phyloP scores from a whole-genome alignment of 2,113 vertebrate species.

The Pelmatolapia mariae region DNA sequence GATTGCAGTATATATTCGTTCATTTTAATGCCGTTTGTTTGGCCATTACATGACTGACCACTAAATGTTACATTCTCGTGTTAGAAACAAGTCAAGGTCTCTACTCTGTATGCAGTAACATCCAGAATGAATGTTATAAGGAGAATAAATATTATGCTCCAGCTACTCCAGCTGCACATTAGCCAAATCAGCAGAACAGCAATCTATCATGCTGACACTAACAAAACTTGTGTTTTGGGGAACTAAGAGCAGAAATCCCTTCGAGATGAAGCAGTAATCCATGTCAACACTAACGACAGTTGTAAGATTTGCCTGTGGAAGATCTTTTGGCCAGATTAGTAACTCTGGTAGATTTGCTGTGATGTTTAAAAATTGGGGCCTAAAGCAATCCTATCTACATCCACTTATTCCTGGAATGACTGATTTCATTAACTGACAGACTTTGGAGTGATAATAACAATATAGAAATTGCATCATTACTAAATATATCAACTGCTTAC shows the following conservation, averaged over 20 bases:
- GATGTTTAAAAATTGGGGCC: neutral
- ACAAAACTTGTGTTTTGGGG: slow-evolving; percentile 3
- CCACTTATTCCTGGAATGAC: neutral
- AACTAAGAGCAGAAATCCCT: slow-evolving; percentile 2
- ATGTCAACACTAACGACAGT: slow-evolving; percentile 22
- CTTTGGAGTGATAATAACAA: neutral
- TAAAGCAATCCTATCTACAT: neutral
- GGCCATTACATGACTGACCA: neutral
- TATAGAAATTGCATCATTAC: neutral
- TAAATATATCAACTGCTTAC: neutral
- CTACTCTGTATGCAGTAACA: neutral
- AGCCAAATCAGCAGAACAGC: neutral
- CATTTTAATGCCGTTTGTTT: neutral
- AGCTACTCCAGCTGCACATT: neutral
- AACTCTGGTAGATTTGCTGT: neutral
- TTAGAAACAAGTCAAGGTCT: neutral
- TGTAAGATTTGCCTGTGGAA: slow-evolving; percentile 3
- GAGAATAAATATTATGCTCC: neutral
- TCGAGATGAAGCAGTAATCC: slow-evolving; percentile 30
- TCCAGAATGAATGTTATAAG: neutral
- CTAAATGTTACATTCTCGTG: neutral
- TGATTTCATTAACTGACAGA: neutral
- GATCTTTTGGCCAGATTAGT: slow-evolving; percentile 14
- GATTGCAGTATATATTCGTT: accelerated
- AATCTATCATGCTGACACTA: neutral